These are phyloP conservation scores for Pseudopleuronectes americanus DNA, from an alignment of 2,797 vertebrate genomes.

Conservation along the genomic window DNA sequence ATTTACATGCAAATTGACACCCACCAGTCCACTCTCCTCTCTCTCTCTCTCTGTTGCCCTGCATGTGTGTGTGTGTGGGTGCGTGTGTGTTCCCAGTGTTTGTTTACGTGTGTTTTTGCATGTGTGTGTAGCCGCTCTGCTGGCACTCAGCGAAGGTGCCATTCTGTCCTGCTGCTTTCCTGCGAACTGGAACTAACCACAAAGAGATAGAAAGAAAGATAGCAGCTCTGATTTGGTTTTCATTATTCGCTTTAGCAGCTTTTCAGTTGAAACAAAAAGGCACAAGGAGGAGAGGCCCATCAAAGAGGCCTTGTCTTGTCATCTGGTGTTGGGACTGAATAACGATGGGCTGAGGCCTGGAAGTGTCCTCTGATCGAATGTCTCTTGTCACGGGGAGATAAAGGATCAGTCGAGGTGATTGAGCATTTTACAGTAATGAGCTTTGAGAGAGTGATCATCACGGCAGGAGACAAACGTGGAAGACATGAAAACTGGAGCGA, in stretches of 20 bases:
- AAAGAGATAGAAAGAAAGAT: conserved; percentile 40
- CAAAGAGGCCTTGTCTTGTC: conserved; percentile 49
- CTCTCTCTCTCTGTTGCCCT: conserved; percentile 18
- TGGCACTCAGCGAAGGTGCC: conserved; percentile 53
- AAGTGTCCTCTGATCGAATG: conserved; percentile 63
- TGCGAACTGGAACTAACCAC: conserved; percentile 49
- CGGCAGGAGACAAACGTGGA: conserved; percentile 18
- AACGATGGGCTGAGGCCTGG: conserved; percentile 38
- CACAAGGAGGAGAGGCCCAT: conserved; percentile 40
- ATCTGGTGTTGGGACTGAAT: conserved; percentile 42
- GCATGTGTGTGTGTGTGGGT: conserved; percentile 8
- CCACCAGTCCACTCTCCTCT: conserved; percentile 53
- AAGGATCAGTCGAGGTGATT: conserved; percentile 63
- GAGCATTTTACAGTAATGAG: conserved; percentile 53
- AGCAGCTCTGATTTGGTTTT: conserved; percentile 44
- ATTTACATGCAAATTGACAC: conserved; percentile 78
- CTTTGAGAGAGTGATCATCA: conserved; percentile 35
- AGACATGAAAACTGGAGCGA: conserved; percentile 14
- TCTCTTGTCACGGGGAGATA: conserved; percentile 51
- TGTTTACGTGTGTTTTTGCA: too few species aligned
- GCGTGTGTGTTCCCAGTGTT: neutral
- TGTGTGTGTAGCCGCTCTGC: conserved; percentile 31
- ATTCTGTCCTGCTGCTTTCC: conserved; percentile 58
- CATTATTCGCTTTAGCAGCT: conserved; percentile 37
- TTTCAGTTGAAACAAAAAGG: conserved; percentile 45